phyloP scores from a whole-genome alignment of 1,140 invertebrate species.

The Bombus haemorrhoidalis region DNA sequence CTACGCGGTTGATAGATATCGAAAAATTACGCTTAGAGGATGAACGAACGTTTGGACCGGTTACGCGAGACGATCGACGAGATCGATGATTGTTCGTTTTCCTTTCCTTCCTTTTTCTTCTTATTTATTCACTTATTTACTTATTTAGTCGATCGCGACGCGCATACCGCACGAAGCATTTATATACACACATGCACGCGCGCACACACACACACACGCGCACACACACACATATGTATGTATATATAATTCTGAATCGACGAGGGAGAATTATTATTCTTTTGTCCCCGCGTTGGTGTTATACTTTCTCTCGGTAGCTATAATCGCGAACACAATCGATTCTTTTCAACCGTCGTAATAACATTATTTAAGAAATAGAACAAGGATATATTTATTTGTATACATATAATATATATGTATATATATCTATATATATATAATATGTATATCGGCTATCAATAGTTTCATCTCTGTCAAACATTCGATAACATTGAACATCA shows the following conservation, averaged over 20 bases:
- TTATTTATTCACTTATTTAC: no score
- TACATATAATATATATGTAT: slow-evolving; percentile 61
- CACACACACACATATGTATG: not conserved
- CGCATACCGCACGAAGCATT: not conserved
- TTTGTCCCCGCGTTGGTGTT: slow-evolving; percentile 6
- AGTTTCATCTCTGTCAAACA: slow-evolving; percentile 68
- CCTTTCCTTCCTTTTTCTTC: no score
- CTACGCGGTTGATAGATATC: not conserved
- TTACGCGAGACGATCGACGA: slow-evolving; percentile 13
- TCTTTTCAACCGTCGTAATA: slow-evolving; percentile 68
- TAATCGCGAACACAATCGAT: slow-evolving; percentile 59
- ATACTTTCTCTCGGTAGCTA: slow-evolving; percentile 23
- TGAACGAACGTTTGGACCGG: slow-evolving; percentile 8
- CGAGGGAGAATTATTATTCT: not conserved
- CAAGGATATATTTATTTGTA: slow-evolving; percentile 73
- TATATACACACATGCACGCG: not conserved
- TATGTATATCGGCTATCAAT: slow-evolving; percentile 70
- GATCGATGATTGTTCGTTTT: not conserved
- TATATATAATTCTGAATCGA: slow-evolving; percentile 36
- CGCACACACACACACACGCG: not conserved
- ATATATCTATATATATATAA: slow-evolving; percentile 62
- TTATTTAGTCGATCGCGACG: not conserved
- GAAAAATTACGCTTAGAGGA: not conserved
- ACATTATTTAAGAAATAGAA: slow-evolving; percentile 74
- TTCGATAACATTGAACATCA: slow-evolving; percentile 74